These are phyloP conservation scores for Spilogale gracilis DNA, from an alignment of 2,113 vertebrate genomes.

Conservation along the genomic window DNA sequence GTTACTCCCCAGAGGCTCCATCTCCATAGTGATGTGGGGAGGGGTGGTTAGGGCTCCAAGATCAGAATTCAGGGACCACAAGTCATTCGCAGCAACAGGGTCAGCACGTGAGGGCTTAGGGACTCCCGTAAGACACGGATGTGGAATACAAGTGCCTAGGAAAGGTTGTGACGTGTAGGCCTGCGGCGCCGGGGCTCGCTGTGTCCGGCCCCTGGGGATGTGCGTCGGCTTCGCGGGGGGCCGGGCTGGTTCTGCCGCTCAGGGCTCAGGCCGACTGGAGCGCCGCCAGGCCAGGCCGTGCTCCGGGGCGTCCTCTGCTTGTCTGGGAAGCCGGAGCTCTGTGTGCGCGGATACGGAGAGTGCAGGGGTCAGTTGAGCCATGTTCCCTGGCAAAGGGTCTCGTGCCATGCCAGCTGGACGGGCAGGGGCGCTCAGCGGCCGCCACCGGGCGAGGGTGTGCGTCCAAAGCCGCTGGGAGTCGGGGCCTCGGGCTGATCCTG, in stretches of 20 bases:
- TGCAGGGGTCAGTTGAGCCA: background rate
- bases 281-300: accelerated
- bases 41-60: background rate
- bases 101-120: background rate
- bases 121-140: background rate
- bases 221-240: too few relatives aligned
- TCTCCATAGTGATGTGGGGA: background rate
- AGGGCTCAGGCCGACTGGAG: background rate
- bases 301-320: background rate
- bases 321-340: background rate
- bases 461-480: background rate
- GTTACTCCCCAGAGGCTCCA: too few relatives aligned
- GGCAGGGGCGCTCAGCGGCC: background rate
- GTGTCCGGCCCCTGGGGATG: too few relatives aligned
- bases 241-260: background rate
- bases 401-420: too few relatives aligned
- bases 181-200: background rate
- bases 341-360: background rate
- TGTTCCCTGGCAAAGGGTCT: background rate
- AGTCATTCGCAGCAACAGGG: background rate
- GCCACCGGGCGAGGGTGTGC: background rate
- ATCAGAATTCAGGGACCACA: background rate
- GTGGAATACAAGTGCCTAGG: background rate
- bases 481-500: background rate
- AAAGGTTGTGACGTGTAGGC: background rate